Evolutionary conservation across 2,797 vertebrate species (phyloP), one percentile per base, ranked within the genome.

Genomic region (Chaenodraco wilsoni): DNA sequence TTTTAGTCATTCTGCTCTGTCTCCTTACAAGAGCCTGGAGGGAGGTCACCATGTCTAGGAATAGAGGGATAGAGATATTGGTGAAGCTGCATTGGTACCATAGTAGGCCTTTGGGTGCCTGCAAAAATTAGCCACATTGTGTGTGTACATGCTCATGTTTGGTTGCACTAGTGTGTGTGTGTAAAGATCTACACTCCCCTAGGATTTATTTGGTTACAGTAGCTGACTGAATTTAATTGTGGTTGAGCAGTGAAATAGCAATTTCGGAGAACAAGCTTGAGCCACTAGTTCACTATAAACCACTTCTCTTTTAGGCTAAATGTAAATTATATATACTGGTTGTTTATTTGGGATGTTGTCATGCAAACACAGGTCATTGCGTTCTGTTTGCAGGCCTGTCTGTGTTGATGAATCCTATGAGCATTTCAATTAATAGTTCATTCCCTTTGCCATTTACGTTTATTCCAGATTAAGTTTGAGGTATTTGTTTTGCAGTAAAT

Each of bases 1-100:
- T 37, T 76, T 73, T 87, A 66, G 65, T 65, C 16, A 3, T 45
- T 69, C n/a, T 76, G 66, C 73, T 58, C 50, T 76, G 48, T 40
- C 59, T 23, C 48, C 54, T 43, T 52, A 23, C 48, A 54, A 66
- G 59, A 46, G 46, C 61, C 70, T 44, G 40, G 46, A 27, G 37
- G 27, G 12, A 33, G 44, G 9, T 23, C 40, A 61, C 9, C 44
- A 5, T 65, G 16, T 65, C 16, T n/a, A 75, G 77, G 66, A 78
- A 74, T 44, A 68, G 23, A 62, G n/a, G 15, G 37, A 58, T 43
- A 5, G 13, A 49, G 27, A 55, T 80, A 41, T 58, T 62, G 16
- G 3, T 40, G 3, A 58, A 17, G 49, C 7, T 1, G 9, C 2
- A 27, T 37, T 33, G 16, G 59, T 19, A 17, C 16, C 14, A 37